Percentiles rank a stretch among this genome's conserved stretches.
phyloP scores from a whole-genome alignment of 2,888 invertebrate species.

The Amaurobius ferox region DNA sequence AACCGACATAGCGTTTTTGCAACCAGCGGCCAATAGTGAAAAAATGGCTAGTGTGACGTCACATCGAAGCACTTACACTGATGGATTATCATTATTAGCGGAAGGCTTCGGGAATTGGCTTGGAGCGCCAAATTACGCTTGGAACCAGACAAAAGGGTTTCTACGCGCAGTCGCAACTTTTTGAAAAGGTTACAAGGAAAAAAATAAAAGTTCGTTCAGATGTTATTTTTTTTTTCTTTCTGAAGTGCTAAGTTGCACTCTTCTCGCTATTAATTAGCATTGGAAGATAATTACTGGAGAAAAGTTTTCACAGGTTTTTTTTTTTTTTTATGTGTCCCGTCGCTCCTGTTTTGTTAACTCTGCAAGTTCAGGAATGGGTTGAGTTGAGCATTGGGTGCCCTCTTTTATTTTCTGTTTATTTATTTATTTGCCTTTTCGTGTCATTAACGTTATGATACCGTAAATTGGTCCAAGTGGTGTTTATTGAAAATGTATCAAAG shows the following conservation, averaged over 20 bases:
- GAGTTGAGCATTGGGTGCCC: conserved; percentile 10
- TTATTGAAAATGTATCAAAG: background rate
- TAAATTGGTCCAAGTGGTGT: conserved; percentile 9
- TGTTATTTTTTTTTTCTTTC: conserved; percentile 7
- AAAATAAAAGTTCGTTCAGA: conserved; percentile 36
- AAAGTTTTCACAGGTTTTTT: conserved; percentile 59
- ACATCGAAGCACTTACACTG: conserved; percentile 66
- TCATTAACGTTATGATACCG: conserved; percentile 48
- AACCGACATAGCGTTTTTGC: conserved; percentile 69
- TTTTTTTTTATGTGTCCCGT: conserved; percentile 30
- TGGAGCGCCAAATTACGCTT: conserved; percentile 66
- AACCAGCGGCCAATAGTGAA: conserved; percentile 59
- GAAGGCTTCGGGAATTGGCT: conserved; percentile 65
- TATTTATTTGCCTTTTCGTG: conserved; percentile 33
- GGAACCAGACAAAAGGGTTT: conserved; percentile 53
- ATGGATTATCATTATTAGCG: conserved; percentile 71
- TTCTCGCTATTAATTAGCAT: conserved; percentile 65
- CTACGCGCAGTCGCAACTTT: conserved; percentile 48
- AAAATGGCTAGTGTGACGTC: conserved; percentile 69
- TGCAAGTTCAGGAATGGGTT: conserved; percentile 51
- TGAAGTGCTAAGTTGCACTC: conserved; percentile 50
- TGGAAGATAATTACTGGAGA: conserved; percentile 63
- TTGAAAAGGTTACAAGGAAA: conserved; percentile 31
- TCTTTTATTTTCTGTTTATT: conserved; percentile 17
- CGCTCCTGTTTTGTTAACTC: conserved; percentile 50